Percentiles rank a stretch among this genome's conserved stretches.
Conservation (phyloP, 2,888 invertebrate species). For the Acanthosepion esculentum region DNA sequence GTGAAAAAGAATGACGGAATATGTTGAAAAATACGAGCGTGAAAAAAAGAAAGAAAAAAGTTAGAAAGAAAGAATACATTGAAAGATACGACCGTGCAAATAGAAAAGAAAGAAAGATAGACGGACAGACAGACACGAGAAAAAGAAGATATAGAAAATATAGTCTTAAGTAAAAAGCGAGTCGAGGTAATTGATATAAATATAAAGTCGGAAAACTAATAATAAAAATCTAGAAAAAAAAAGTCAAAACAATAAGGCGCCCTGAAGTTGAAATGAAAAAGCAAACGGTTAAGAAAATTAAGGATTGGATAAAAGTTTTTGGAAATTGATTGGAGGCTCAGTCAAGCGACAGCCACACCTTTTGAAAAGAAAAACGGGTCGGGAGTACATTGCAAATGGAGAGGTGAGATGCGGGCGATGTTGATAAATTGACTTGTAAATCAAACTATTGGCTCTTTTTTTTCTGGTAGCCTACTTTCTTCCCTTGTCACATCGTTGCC, state of each 20-base stretch:
- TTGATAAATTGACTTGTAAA: conserved; percentile 33
- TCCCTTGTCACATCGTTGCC: not conserved
- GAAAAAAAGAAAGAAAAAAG: too few species aligned
- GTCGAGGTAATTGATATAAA: too few species aligned
- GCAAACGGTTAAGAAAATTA: not conserved
- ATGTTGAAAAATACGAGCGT: too few species aligned
- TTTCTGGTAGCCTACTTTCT: not conserved
- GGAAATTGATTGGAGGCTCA: not conserved
- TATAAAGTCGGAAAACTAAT: too few species aligned
- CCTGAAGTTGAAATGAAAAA: not conserved
- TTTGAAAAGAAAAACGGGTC: not conserved
- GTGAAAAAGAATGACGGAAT: too few species aligned
- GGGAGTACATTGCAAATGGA: not conserved
- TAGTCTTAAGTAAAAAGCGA: too few species aligned
- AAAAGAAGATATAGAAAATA: too few species aligned
- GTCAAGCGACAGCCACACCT: not conserved
- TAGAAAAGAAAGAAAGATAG: too few species aligned
- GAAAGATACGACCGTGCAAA: too few species aligned
- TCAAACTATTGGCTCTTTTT: not conserved
- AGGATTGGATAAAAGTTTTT: not conserved
- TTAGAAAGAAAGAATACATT: too few species aligned
- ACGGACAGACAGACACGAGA: too few species aligned
- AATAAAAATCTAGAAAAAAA: too few species aligned
- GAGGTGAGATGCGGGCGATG: not conserved
- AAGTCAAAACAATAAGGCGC: not conserved